Conservation (phyloP, 2,797 vertebrate genomes). For the Rhinoraja longicauda region DNA sequence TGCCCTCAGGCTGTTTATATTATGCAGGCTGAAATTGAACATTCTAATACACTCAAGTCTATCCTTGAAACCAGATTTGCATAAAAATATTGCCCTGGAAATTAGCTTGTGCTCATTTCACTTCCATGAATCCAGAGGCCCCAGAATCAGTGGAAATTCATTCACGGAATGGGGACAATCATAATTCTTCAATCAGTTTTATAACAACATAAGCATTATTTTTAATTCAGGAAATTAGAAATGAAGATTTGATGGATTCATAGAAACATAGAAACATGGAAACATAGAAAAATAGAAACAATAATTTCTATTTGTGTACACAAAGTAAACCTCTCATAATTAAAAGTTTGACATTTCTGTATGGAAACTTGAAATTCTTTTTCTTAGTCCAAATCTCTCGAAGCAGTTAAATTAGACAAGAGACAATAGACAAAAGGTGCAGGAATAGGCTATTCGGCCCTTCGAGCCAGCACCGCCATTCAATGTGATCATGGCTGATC, state of each 20-base stretch:
- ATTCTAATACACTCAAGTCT: slow-evolving; percentile 64
- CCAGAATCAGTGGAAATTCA: neutral
- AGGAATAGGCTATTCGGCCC: too few species aligned
- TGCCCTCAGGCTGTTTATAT: slow-evolving; percentile 66
- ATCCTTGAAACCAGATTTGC: slow-evolving; percentile 63
- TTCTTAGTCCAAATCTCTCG: neutral
- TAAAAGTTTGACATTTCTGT: neutral
- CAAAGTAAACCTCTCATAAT: too few species aligned
- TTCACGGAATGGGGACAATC: neutral
- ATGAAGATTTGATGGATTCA: neutral
- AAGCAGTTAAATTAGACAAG: neutral
- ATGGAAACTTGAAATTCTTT: neutral
- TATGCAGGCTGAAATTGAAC: slow-evolving; percentile 68
- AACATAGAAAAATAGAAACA: too few species aligned
- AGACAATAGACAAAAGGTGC: too few species aligned
- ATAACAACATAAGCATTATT: neutral
- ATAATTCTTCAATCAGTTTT: neutral
- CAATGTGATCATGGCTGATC: too few species aligned
- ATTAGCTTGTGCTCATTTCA: neutral
- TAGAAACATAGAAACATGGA: too few species aligned
- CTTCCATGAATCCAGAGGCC: neutral
- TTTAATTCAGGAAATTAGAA: neutral
- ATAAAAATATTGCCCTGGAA: slow-evolving; percentile 59
- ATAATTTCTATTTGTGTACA: neutral
- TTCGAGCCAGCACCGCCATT: too few species aligned